These are phyloP conservation scores for Muscicapa adusta DNA, from an alignment of 2,113 vertebrate genomes.

Conservation along the genomic window DNA sequence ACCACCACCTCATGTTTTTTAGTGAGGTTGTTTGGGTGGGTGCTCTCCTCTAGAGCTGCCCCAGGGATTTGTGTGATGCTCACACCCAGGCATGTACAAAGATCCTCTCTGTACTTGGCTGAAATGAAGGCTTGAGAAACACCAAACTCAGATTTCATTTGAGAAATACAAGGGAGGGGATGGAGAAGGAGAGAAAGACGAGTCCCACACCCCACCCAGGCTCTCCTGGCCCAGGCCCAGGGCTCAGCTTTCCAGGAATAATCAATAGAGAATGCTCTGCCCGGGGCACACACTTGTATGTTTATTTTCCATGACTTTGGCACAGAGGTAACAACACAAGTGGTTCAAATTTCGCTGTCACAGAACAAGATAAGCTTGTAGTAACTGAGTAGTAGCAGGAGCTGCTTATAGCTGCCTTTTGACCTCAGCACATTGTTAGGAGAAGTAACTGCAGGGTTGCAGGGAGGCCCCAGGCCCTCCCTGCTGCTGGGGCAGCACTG, in stretches of 20 bases:
- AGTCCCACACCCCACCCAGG: neutral
- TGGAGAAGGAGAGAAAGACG: neutral
- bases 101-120: neutral
- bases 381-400: neutral
- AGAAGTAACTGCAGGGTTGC: neutral
- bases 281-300: neutral
- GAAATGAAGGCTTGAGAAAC: neutral
- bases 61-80: neutral
- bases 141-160: neutral
- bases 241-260: neutral
- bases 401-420: neutral
- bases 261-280: accelerated
- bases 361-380: neutral
- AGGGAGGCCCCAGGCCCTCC: neutral
- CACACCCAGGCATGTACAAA: neutral
- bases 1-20: accelerated
- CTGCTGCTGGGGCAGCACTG: neutral
- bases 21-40: neutral
- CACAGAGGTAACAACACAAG: neutral
- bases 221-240: too few relatives aligned
- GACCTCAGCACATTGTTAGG: neutral
- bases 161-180: neutral
- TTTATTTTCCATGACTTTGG: neutral
- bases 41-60: neutral
- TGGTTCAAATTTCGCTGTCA: neutral